Conservation (phyloP, 2,888 invertebrate genomes). For the Andrena dorsata region DNA sequence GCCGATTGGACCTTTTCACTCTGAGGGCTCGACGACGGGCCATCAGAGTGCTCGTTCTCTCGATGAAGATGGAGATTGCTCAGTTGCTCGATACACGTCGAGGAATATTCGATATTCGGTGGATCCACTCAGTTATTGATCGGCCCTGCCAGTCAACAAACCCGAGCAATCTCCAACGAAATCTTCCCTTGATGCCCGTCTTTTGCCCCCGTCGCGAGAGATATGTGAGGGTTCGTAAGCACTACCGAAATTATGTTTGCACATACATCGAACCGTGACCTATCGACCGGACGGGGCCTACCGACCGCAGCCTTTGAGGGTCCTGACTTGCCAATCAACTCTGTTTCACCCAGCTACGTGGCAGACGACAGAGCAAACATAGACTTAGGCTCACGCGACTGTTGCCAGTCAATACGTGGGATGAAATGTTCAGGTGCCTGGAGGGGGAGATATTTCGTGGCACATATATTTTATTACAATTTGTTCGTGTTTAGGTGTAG, state of each 20-base stretch:
- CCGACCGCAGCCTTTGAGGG: conserved; percentile 22
- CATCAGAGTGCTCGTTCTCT: conserved; percentile 18
- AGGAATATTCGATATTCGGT: conserved; percentile 44
- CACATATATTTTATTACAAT: not conserved
- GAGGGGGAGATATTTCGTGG: not conserved
- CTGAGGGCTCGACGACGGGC: not conserved
- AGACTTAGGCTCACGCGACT: conserved; percentile 26
- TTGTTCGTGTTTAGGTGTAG: no score
- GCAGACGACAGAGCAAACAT: conserved; percentile 39
- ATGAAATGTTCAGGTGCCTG: not conserved
- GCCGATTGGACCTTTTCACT: conserved; percentile 40
- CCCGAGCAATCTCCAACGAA: conserved; percentile 48
- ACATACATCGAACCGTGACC: conserved; percentile 62
- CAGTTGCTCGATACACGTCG: conserved; percentile 34
- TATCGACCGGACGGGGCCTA: conserved; percentile 60
- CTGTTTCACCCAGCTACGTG: conserved; percentile 24
- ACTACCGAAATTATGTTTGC: conserved; percentile 75
- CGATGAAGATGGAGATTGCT: conserved; percentile 35
- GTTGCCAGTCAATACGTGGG: not conserved
- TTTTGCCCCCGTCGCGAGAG: conserved; percentile 11
- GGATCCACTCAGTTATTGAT: conserved; percentile 63
- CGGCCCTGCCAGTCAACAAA: conserved; percentile 17
- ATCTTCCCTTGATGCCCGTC: conserved; percentile 30
- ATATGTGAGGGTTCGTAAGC: conserved; percentile 60
- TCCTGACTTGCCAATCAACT: conserved; percentile 38